These are phyloP conservation scores for Ambastaia sidthimunki DNA, from an alignment of 2,797 vertebrate genomes.

Conservation along the genomic window DNA sequence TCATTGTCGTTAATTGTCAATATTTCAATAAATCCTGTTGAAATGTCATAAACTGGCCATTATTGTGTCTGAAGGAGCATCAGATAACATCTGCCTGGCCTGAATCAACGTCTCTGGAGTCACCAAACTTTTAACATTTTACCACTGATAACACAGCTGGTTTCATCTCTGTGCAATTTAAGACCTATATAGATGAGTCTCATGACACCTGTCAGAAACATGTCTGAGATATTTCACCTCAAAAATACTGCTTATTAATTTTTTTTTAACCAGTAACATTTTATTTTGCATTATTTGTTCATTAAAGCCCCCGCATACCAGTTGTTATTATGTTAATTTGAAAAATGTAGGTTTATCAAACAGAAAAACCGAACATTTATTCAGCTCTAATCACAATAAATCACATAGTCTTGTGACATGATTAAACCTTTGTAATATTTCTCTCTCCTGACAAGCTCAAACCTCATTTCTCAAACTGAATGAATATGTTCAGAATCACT, in stretches of 20 bases:
- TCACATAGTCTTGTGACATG: neutral
- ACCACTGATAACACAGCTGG: neutral
- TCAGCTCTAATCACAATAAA: neutral
- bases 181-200: neutral
- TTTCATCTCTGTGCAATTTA: slow-evolving; percentile 12
- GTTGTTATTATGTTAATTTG: too few relatives aligned
- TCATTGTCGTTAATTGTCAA: slow-evolving; percentile 35
- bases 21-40: slow-evolving; percentile 44
- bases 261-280: too few relatives aligned
- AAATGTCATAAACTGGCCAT: slow-evolving; percentile 46
- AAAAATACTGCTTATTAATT: neutral
- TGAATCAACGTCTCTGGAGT: neutral
- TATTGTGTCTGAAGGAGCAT: neutral
- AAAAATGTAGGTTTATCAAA: neutral
- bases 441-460: neutral
- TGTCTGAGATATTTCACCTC: neutral
- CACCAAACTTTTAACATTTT: slow-evolving; percentile 24
- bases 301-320: too few relatives aligned
- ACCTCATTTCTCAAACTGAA: neutral
- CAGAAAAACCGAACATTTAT: neutral
- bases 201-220: neutral
- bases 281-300: too few relatives aligned
- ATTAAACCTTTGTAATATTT: neutral
- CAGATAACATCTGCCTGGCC: slow-evolving; percentile 3
- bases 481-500: slow-evolving; percentile 4